Evolutionary conservation across 2,113 vertebrate genomes (phyloP), one percentile per base, ranked within the genome.

Genomic region (Vidua chalybeata): DNA sequence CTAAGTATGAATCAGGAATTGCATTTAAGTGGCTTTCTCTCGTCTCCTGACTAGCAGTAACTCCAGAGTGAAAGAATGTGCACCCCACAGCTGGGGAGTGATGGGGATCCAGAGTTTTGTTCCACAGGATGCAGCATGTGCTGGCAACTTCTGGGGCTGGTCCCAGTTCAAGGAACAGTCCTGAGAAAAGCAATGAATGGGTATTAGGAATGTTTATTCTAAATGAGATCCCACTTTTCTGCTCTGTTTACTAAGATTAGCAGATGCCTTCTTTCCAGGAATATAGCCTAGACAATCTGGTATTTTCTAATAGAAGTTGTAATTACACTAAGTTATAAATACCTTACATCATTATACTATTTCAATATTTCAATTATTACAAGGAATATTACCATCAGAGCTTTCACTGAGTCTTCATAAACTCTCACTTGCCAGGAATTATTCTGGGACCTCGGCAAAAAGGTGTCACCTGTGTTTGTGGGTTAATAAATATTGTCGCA

Each of bases 221-320:
- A 90, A 94, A 88, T 77, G 31, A 67, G 45, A 81, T 86, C 48
- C 43, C n/a, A 61, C 48, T 95, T 95, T 94, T 86, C 56, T 3
- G 6, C 68, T 93, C 72, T 90, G 76, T 93, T 96, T 96, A 96
- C 48, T 28, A 84, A 90, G 75, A 86, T 88, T 78, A 95, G 79
- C 87, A 94, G 94, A 92, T 95, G 84, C 61, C n/a, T 93, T 80
- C 79, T 93, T 95, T 94, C 90, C 68, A 96, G 90, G 78, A 96
- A 96, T 90, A 78, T 62, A 86, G 72, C 28, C 61, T 86, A 89
- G 76, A 67, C 72, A 96, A 90, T 95, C 68, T 90, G 93, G 51
- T 95, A 76, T 92, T 95, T 94, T 91, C 76, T 86, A 89, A 45
- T 51, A 55, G 39, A 96, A 93, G 45, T 18, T 87, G 30, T 93